A percentile compares a stretch with the other conserved stretches of the same genome.
phyloP scores from a whole-genome alignment of 2,888 invertebrate genomes.

The Oscheius sp. region DNA sequence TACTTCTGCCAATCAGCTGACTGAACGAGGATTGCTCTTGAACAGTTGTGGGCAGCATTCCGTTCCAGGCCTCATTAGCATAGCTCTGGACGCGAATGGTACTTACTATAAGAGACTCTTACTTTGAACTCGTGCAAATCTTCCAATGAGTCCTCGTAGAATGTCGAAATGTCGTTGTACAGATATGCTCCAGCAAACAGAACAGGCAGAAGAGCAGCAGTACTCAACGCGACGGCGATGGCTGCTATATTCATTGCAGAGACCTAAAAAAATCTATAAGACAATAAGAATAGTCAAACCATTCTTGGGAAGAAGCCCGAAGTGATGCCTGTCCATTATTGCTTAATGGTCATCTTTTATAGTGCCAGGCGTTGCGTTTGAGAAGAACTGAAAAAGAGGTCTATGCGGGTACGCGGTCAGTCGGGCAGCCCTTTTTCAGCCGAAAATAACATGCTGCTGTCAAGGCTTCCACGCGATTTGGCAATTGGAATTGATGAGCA shows the following conservation, averaged over 20 bases:
- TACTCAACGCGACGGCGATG: conserved; percentile 19
- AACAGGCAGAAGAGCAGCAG: conserved; percentile 23
- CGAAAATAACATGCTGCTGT: too few species aligned
- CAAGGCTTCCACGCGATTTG: too few species aligned
- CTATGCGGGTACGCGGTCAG: conserved; percentile 5
- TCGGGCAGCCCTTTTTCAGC: too few species aligned
- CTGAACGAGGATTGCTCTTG: conserved; percentile 7
- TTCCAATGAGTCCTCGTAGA: conserved; percentile 60
- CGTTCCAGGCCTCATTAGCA: conserved; percentile 21
- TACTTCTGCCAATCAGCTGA: conserved; percentile 29
- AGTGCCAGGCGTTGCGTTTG: conserved; percentile 19
- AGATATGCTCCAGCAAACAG: conserved; percentile 37
- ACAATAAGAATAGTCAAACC: conserved; percentile 12
- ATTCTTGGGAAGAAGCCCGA: background rate
- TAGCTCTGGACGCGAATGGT: background rate
- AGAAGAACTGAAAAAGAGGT: conserved; percentile 7
- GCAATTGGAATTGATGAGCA: too few species aligned
- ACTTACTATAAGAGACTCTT: background rate
- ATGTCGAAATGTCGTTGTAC: conserved; percentile 62
- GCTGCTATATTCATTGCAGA: conserved; percentile 13
- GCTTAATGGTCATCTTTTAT: conserved; percentile 24
- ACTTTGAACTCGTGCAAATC: conserved; percentile 62
- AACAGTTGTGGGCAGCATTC: conserved; percentile 26
- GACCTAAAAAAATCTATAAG: conserved; percentile 1
- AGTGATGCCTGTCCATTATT: conserved; percentile 1